phyloP scores from a whole-genome alignment of 2,888 invertebrate genomes.

The Xylota sylvarum region DNA sequence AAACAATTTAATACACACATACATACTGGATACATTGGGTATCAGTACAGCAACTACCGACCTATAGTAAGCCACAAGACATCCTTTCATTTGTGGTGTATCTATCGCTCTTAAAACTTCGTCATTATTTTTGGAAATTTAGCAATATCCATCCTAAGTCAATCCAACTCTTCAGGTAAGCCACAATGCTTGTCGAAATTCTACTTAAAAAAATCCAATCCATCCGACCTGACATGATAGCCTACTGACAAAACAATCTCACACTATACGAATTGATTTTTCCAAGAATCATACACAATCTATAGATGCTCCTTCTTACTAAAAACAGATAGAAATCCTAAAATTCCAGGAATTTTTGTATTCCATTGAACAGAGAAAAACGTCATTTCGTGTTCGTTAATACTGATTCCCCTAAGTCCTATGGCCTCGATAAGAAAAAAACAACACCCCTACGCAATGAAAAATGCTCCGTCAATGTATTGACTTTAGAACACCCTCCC shows the following conservation, averaged over 20 bases:
- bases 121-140: no score
- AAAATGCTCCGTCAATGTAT: background rate
- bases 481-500: background rate
- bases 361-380: background rate
- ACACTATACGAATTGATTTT: background rate
- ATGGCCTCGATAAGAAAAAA: slow-evolving; percentile 4
- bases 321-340: background rate
- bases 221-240: background rate
- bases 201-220: slow-evolving; percentile 6
- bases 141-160: no score
- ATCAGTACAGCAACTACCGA: no score
- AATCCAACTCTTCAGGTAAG: background rate
- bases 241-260: background rate
- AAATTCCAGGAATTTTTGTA: slow-evolving; percentile 1
- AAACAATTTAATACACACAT: no score
- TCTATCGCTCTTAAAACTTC: no score
- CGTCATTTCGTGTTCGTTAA: background rate
- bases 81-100: no score
- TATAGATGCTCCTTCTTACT: background rate
- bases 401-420: slow-evolving; percentile 3
- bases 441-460: background rate
- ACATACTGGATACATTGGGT: no score
- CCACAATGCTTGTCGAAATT: no score
- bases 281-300: slow-evolving; percentile 1
- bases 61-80: no score